A percentile compares a stretch with the other conserved stretches of the same genome.
Conservation (phyloP, 2,888 invertebrate species). For the Frankliniella fusca region DNA sequence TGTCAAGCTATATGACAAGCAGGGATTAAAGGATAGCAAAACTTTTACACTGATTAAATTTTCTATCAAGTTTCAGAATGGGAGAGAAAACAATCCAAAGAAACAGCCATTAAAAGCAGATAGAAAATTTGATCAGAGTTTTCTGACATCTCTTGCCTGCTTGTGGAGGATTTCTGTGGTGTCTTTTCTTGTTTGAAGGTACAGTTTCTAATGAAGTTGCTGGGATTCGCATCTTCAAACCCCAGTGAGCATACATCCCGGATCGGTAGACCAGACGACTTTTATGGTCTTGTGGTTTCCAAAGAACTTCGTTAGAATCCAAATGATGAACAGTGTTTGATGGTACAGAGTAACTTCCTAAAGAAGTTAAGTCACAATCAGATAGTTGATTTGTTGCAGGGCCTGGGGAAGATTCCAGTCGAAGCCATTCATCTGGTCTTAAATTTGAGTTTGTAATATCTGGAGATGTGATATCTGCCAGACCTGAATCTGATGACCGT, state of each 20-base stretch:
- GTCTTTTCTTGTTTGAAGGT: constrained; percentile 34
- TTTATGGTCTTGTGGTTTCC: constrained; percentile 4
- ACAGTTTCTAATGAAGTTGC: constrained; percentile 46
- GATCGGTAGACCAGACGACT: constrained; percentile 61
- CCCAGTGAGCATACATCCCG: constrained; percentile 87
- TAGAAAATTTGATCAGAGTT: not conserved
- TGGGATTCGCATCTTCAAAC: constrained; percentile 82
- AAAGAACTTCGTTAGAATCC: not conserved
- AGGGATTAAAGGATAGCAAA: not conserved
- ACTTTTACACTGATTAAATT: not conserved
- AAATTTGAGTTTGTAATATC: constrained; percentile 49
- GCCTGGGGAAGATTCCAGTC: not conserved
- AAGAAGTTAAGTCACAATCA: not conserved
- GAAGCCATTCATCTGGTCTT: constrained; percentile 12
- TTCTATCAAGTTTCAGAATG: not conserved
- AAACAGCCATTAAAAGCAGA: constrained; percentile 13
- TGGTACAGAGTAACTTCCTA: constrained; percentile 6
- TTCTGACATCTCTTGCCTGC: constrained; percentile 48
- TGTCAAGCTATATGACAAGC: not conserved
- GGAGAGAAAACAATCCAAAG: not conserved
- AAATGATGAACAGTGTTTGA: not conserved
- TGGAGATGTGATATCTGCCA: constrained; percentile 75
- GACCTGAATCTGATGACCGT: constrained; percentile 72
- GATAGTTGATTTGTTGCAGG: not conserved
- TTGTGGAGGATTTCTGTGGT: constrained; percentile 49